Evolutionary conservation across 2,113 vertebrate genomes (phyloP), one percentile per base, ranked within the genome.

Genomic region (rabbit (Oryctolagus cuniculus)): DNA sequence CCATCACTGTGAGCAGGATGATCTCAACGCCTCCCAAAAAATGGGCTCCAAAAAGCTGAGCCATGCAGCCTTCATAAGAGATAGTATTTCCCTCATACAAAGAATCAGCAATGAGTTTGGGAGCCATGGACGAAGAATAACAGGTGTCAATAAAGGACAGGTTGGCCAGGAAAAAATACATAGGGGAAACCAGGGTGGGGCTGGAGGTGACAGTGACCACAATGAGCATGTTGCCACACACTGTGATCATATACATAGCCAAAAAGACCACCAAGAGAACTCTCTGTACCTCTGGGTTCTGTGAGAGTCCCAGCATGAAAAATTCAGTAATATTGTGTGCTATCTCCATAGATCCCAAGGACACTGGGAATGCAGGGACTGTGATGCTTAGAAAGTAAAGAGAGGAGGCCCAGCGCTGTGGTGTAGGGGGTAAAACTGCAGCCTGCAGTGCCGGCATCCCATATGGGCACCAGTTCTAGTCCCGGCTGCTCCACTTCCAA

Each of bases 121-220:
- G 95, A 6, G 95, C 31, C 91, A 96, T n/a, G n/a, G 87, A 95
- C 4, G 96, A 95, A 36, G 96, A 97, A 70, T 97, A 97, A 8
- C 89, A 94, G 29, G 74, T 94, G 24, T 96, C 96, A 58, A 96
- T 79, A 61, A 95, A 95, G 29, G 96, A 96, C 1, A 97, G 27
- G 29, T 95, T 87, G 36, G 89, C 95, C 27, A 96, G 70, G 63
- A 96, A 97, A 61, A 96, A 96, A 51, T 96, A 94, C 96, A 96
- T 86, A 2, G 95, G 96, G 11, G 87, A 93, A 44, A 44, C 31
- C 87, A 96, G 67, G 3, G 31, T 58, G 25, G 79, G 38, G 17
- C 82, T 94, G 4, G 8, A 82, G 7, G 38, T 51, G n/a, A 95
- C 13, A 1, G 93, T 96, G 64, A 96, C 53, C 24, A 95, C 31